These are phyloP conservation scores for Diadegma fenestrale DNA, from an alignment of 2,888 invertebrate genomes.

Conservation along the genomic window DNA sequence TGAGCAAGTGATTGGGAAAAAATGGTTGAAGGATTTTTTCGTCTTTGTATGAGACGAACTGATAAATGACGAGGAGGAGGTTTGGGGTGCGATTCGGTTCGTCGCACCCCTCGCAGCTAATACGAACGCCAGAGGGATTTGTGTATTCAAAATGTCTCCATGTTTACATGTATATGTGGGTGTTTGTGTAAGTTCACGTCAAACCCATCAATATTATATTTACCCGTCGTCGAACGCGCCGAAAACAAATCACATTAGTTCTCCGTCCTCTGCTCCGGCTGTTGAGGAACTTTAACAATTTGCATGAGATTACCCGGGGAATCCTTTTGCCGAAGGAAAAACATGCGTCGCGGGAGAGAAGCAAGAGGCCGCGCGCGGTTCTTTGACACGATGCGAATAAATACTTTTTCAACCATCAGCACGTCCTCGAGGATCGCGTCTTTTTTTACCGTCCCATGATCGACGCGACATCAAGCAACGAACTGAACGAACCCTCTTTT, in stretches of 20 bases:
- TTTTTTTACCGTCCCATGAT: constrained; percentile 53
- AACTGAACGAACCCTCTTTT: constrained; percentile 23
- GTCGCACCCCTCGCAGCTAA: constrained; percentile 57
- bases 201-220: constrained; percentile 81
- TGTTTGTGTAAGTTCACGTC: constrained; percentile 72
- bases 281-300: constrained; percentile 81
- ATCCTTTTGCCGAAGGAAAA: constrained; percentile 58
- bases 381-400: constrained; percentile 76
- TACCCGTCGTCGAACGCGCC: constrained; percentile 72
- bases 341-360: constrained; percentile 42
- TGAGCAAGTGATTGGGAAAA: background rate
- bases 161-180: constrained; percentile 13
- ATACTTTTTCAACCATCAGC: constrained; percentile 71
- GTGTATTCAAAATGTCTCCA: constrained; percentile 4
- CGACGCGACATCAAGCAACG: constrained; percentile 31
- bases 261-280: constrained; percentile 71
- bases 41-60: constrained; percentile 49
- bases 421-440: constrained; percentile 57
- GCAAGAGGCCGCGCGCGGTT: constrained; percentile 48
- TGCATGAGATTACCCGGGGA: constrained; percentile 79
- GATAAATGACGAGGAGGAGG: constrained; percentile 49
- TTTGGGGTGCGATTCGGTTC: constrained; percentile 18
- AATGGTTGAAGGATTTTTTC: background rate
- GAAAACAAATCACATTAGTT: constrained; percentile 79
- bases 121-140: constrained; percentile 39